Percentiles rank a stretch among this genome's conserved stretches.
Evolutionary conservation across 35 echinoderm and acorn worm genomes (phyloP).

Genomic region (Strongylocentrotus purpuratus): DNA sequence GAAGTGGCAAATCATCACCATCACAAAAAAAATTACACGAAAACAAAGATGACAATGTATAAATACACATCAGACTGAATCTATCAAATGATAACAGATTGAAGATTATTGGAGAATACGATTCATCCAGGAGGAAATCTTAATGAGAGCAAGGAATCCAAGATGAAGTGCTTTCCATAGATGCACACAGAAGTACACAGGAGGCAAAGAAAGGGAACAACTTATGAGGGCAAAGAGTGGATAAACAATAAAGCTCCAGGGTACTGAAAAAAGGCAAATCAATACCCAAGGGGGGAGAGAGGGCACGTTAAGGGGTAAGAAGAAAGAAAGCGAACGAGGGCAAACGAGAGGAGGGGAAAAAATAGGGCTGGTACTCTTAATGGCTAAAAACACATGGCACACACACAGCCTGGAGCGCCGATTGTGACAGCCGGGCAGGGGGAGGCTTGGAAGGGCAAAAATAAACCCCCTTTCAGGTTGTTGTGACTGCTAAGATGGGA

Average conservation of each 20-base stretch:
- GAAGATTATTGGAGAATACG: neutral
- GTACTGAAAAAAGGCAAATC: neutral
- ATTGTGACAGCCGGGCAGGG: neutral
- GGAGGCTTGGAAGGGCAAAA: neutral
- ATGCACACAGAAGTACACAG: neutral
- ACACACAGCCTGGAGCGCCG: neutral
- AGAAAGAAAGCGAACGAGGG: neutral
- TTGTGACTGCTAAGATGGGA: neutral
- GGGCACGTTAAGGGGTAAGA: neutral
- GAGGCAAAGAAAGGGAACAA: neutral
- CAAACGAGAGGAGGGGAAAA: neutral
- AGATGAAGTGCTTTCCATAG: neutral
- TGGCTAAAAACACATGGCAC: constrained; percentile 9
- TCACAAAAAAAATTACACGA: too few species aligned
- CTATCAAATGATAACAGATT: too few species aligned
- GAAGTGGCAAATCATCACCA: too few species aligned
- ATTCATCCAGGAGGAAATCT: neutral
- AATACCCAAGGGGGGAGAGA: neutral
- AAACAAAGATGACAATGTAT: too few species aligned
- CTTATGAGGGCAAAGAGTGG: neutral
- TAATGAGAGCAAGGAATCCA: neutral
- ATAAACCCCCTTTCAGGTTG: constrained; percentile 2
- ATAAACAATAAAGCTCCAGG: neutral
- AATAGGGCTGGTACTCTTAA: neutral
- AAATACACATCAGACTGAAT: too few species aligned